These are phyloP conservation scores for Cepphus grylle DNA, from an alignment of 2,113 vertebrate genomes.

Conservation along the genomic window DNA sequence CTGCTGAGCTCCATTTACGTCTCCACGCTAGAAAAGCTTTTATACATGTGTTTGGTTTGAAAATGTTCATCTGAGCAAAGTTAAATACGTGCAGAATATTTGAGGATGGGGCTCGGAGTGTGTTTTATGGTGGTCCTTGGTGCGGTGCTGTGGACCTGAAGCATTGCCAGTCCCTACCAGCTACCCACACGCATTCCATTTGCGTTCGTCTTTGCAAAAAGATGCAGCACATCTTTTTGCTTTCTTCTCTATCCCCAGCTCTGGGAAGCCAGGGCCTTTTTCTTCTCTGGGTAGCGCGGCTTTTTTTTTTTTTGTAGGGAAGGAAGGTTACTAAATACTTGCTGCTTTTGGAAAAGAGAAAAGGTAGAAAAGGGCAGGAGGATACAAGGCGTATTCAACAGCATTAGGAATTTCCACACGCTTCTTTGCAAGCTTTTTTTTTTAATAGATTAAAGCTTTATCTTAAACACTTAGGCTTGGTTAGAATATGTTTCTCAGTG, in stretches of 20 bases:
- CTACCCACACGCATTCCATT: fast-evolving
- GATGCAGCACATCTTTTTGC: neutral
- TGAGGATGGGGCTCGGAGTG: neutral
- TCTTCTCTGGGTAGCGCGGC: neutral
- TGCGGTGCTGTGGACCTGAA: neutral
- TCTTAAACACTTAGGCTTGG: neutral
- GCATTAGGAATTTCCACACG: fast-evolving
- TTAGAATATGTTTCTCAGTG: neutral
- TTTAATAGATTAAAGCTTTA: neutral
- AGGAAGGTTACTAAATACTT: neutral
- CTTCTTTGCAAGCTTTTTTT: neutral
- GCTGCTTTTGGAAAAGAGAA: neutral
- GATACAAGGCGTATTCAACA: neutral
- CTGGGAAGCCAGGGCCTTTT: neutral
- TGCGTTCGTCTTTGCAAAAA: neutral
- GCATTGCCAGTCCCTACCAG: neutral
- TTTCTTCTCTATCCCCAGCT: neutral
- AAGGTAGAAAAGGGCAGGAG: neutral
- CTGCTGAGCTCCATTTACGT: neutral
- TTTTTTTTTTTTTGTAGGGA: neutral
- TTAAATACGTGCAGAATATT: neutral
- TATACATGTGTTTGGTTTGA: neutral
- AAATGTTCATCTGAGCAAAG: neutral
- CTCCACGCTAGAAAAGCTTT: neutral
- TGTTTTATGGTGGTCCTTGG: neutral